Conservation (phyloP, 2,888 invertebrate genomes). For the Ashinkailepas kermadecensis region DNA sequence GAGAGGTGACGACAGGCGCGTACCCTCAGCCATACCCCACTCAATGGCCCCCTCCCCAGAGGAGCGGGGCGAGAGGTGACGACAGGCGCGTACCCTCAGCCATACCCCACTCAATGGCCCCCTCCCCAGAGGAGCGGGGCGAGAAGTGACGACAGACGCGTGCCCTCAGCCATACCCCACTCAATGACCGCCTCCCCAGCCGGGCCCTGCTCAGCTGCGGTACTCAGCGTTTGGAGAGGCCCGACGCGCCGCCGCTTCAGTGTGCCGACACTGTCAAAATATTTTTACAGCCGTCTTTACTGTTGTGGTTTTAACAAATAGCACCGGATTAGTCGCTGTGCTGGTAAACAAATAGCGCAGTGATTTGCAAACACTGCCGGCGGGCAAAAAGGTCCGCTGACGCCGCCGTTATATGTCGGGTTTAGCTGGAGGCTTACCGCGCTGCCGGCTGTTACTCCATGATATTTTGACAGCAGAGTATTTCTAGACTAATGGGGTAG, state of each 20-base stretch:
- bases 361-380: neutral
- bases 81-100: neutral
- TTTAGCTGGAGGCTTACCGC: too few species aligned
- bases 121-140: neutral
- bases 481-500: too few species aligned
- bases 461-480: too few species aligned
- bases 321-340: neutral
- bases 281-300: constrained; percentile 10
- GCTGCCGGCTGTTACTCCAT: too few species aligned
- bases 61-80: neutral
- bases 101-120: neutral
- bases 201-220: too few species aligned
- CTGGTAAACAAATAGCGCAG: neutral
- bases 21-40: too few species aligned
- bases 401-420: too few species aligned
- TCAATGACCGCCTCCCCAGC: too few species aligned
- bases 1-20: too few species aligned
- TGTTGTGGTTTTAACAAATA: constrained; percentile 4
- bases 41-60: too few species aligned
- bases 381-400: neutral
- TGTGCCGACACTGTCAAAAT: neutral
- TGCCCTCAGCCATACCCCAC: neutral
- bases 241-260: too few species aligned
- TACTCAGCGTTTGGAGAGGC: too few species aligned
- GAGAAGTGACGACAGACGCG: neutral